Evolutionary conservation across 2,888 invertebrate species (phyloP).

Genomic region (Plebejus anna): DNA sequence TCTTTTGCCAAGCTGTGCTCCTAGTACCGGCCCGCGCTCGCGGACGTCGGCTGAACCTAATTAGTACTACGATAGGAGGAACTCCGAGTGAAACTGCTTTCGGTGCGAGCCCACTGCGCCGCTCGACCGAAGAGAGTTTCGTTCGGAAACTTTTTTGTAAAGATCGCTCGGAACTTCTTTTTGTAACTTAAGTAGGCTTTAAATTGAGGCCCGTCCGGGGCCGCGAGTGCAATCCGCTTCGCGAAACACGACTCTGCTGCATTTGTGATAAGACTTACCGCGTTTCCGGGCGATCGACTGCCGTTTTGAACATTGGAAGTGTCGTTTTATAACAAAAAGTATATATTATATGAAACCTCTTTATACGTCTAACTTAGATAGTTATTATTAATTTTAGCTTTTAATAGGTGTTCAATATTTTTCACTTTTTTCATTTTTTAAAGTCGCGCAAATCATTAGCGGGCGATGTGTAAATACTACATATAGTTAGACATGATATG

Average conservation of each 20-base stretch:
- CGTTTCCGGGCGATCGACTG: constrained; percentile 48
- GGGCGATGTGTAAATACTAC: constrained; percentile 66
- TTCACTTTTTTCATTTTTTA: constrained; percentile 57
- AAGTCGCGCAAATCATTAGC: constrained; percentile 59
- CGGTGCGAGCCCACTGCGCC: background rate
- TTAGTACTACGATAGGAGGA: constrained; percentile 16
- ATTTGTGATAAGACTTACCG: constrained; percentile 59
- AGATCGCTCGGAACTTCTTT: constrained; percentile 45
- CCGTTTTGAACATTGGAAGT: constrained; percentile 38
- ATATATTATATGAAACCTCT: constrained; percentile 50
- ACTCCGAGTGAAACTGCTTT: constrained; percentile 21
- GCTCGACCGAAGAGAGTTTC: constrained; percentile 25
- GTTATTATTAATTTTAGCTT: constrained; percentile 74
- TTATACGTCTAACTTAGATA: constrained; percentile 62
- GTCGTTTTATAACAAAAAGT: constrained; percentile 40
- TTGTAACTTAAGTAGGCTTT: constrained; percentile 49
- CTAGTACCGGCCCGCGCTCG: constrained; percentile 26
- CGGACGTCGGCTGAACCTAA: constrained; percentile 28
- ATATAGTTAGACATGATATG: constrained; percentile 74
- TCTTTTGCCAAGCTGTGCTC: constrained; percentile 29
- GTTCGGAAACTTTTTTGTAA: constrained; percentile 28
- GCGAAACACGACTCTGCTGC: constrained; percentile 52
- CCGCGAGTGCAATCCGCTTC: constrained; percentile 40
- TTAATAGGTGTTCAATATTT: constrained; percentile 77
- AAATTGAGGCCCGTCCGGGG: constrained; percentile 41